Base-by-base conservation (phyloP, 2,888 invertebrate species). In the Elaeidobius kamerunicus region DNA sequence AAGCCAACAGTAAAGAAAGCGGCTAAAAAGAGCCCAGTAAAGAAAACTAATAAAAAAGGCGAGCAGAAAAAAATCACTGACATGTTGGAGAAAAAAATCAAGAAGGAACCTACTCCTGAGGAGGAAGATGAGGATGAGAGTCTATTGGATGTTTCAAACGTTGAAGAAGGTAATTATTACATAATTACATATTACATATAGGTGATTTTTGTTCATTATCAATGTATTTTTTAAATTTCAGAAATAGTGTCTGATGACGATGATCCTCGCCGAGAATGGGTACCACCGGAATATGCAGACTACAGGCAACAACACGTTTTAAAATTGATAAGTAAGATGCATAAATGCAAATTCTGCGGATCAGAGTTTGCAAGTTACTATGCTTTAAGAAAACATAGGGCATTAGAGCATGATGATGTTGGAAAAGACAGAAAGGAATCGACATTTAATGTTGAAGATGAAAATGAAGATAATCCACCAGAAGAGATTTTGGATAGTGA, bases 291-390 rank as follows among this genome's bases (percentile, higher is more conserved):
- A 34, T 63, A 62, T 18, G 65, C 60, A 5, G 63, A 65, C 28
- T 65, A 64, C 47, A 63, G 61, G 18, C 57, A 60, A 34, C 61
- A 62, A 35, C 63, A 61, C 39, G 57, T 57, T 34, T 48, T 60
- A 55, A 60, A 55, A 52, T 52, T 48, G 7, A 39, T 41, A 38
- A 59, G 57, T 16, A 47, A 57, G 32, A 50, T 50, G 12, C 56
- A 46, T 52, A 59, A 66, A 32, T 72, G 72, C 56, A 70, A 69
- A 59, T 67, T 71, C 28, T 72, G 72, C 52, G 61, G 65, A 17
- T 50, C 59, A 34, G 47, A 65, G 12, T 66, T 68, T 49, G 46
- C 61, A 5, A 64, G 57, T 28, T 66, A 69, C 40, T 62, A 63
- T 18, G 56, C 57, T 35, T 52, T 72, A 40, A 60, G 60, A 28